Percentiles rank a stretch among this genome's conserved stretches.
phyloP scores from a whole-genome alignment of 2,888 invertebrate species.

The Orgyia antiqua region DNA sequence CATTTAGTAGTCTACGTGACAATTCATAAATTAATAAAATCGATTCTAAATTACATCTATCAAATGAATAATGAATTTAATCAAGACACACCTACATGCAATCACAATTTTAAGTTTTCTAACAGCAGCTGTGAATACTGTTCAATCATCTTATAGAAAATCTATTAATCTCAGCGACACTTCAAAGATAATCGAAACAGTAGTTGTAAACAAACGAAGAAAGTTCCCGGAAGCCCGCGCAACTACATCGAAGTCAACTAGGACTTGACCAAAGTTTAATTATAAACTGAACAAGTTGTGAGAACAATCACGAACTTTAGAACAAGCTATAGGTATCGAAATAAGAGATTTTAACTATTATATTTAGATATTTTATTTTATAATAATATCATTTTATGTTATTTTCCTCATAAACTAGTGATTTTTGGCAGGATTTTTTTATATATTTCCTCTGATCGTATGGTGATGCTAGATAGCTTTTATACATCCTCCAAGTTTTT shows the following conservation, averaged over 20 bases:
- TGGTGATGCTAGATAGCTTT: no score
- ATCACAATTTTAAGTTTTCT: background rate
- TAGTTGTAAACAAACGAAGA: constrained; percentile 60
- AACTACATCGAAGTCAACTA: constrained; percentile 55
- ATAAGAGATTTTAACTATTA: constrained; percentile 35
- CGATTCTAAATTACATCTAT: no score
- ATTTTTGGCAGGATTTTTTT: no score
- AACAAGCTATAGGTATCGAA: constrained; percentile 42
- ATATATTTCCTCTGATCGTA: no score
- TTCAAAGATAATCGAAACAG: constrained; percentile 53
- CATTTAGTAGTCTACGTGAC: no score
- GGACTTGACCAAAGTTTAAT: constrained; percentile 69
- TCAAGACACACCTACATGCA: constrained; percentile 1
- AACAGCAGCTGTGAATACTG: constrained; percentile 11
- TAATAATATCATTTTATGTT: no score
- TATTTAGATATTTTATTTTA: no score
- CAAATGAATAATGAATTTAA: no score
- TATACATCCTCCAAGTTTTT: no score
- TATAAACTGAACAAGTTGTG: constrained; percentile 65
- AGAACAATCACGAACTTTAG: constrained; percentile 58
- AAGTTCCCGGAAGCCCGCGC: constrained; percentile 43
- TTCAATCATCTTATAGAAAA: constrained; percentile 30
- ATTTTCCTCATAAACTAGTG: no score
- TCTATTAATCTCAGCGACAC: constrained; percentile 48
- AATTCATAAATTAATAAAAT: no score